Evolutionary conservation across 2,888 invertebrate genomes (phyloP), one percentile per base, ranked within the genome.

Genomic region (Cerastis rubricosa): DNA sequence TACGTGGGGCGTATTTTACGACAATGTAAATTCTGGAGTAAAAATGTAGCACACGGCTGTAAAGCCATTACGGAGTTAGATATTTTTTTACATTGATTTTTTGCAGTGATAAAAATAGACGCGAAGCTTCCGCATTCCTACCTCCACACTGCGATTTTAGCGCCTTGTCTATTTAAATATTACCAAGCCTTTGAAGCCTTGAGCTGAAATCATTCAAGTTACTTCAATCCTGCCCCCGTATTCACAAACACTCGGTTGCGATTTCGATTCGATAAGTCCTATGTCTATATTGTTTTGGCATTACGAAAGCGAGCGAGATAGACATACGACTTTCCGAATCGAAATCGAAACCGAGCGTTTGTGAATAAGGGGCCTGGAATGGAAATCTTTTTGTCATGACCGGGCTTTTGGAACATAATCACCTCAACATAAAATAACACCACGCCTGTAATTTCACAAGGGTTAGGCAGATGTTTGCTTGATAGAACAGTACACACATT

Each of bases 21-120:
- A 76, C 71, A 68, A 66, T 85, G 76, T 85, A 76, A 83, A 85
- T 81, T 72, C 69, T 81, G 82, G 69, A 81, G 71, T 76, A 76
- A 81, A 81, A 85, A 72, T 76, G 47, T 81, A 45, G 81, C 40
- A 29, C 54, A 64, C 54, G 11, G 61, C 59, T 40, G 59, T 57
- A 47, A 45, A 69, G 54, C 68, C 71, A 63, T 76, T 84, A 59
- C 22, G 51, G 74, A 80, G 61, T 81, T 70, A 69, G 35, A 74
- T 63, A 54, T 74, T 81, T 74, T 81, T 71, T 59, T 64, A 70
- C 47, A 61, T 75, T 67, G 57, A 84, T 85, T 85, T 63, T 81
- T 76, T 71, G 67, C 51, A 61, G 29, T 51, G 51, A 69, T 85
- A 63, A 65, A 59, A 71, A 85, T 22, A 40, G 29, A 61, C 47